Percentiles rank a stretch among this genome's conserved stretches.
These are phyloP conservation scores for Diphyllodes magnificus DNA, from an alignment of 2,113 vertebrate genomes.

Conservation along the genomic window DNA sequence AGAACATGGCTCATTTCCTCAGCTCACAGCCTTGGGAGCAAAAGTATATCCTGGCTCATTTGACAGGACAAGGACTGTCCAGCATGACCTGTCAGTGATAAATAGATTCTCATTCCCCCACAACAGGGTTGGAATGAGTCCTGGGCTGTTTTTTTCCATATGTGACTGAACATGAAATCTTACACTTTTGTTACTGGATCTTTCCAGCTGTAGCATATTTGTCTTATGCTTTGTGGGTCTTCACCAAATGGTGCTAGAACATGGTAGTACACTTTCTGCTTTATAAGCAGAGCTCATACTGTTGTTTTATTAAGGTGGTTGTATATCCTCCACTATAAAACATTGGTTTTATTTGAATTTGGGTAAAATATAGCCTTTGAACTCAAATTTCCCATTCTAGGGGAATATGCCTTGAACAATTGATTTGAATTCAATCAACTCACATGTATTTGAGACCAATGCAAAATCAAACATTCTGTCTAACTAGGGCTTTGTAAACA, in stretches of 20 bases:
- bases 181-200: background rate
- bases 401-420: background rate
- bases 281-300: background rate
- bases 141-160: background rate
- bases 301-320: background rate
- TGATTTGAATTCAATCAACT: background rate
- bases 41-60: background rate
- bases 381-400: background rate
- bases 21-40: background rate
- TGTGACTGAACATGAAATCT: background rate
- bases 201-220: background rate
- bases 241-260: background rate
- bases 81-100: background rate
- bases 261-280: background rate
- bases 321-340: background rate
- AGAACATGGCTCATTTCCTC: background rate
- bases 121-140: background rate
- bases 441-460: background rate
- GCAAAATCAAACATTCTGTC: background rate
- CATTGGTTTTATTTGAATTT: background rate
- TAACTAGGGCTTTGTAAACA: background rate
- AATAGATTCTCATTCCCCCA: background rate
- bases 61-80: background rate
- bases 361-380: background rate
- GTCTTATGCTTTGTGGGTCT: background rate